These are phyloP conservation scores for Myotis vivesi DNA, from an alignment of 2,797 vertebrate species.

Conservation along the genomic window DNA sequence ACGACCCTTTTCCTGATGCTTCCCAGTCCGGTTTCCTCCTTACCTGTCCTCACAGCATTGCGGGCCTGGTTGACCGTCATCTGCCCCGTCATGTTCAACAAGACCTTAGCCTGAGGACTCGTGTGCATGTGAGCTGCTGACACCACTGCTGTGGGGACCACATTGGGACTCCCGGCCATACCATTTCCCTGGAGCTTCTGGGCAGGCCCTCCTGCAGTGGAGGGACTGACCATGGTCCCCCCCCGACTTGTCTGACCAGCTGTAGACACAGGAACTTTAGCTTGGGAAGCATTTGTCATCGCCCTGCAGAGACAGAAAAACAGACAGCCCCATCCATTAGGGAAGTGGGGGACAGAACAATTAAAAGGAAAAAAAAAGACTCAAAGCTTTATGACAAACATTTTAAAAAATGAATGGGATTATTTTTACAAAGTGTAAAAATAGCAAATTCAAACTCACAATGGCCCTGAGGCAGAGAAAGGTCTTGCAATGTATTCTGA, in stretches of 20 bases:
- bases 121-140: constrained; percentile 92
- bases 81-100: constrained; percentile 94
- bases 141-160: constrained; percentile 87
- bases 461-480: not conserved
- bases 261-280: constrained; percentile 91
- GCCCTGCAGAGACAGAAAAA: constrained; percentile 86
- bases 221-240: constrained; percentile 90
- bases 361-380: not conserved
- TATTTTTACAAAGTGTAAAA: constrained; percentile 29
- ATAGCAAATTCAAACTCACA: constrained; percentile 7
- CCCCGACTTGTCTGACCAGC: constrained; percentile 89
- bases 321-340: constrained; percentile 39
- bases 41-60: constrained; percentile 95
- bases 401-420: constrained; percentile 24
- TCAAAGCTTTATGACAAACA: not conserved
- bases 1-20: not conserved
- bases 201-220: constrained; percentile 82
- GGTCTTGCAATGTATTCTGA: constrained; percentile 2
- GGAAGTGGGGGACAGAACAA: not conserved
- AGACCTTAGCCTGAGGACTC: constrained; percentile 92
- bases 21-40: not conserved
- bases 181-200: constrained; percentile 88
- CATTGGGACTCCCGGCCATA: constrained; percentile 83
- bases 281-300: constrained; percentile 88
- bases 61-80: constrained; percentile 99